A percentile compares a stretch with the other conserved stretches of the same genome.
Conservation (phyloP, 1,140 invertebrate species). For the Drosophila bocqueti region DNA sequence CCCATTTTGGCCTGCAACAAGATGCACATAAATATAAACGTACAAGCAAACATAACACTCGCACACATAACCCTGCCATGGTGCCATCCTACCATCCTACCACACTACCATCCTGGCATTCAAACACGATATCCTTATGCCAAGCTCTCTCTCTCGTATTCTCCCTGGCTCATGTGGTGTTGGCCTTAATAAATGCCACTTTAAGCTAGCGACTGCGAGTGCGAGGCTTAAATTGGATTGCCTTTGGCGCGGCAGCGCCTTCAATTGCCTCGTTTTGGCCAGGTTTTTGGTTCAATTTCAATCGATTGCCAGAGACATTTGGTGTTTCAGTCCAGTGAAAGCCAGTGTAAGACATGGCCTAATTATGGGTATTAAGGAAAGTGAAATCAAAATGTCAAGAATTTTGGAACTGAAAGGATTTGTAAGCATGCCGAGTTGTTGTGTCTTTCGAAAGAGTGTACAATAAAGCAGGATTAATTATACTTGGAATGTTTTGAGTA, state of each 20-base stretch:
- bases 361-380: background rate
- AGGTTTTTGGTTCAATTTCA: background rate
- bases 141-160: background rate
- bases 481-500: background rate
- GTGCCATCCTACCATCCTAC: background rate
- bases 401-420: background rate
- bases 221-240: conserved; percentile 42
- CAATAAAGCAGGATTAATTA: background rate
- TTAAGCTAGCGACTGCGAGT: conserved; percentile 21
- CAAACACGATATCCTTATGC: conserved; percentile 26
- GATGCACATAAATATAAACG: conserved; percentile 38
- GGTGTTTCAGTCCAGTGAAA: background rate
- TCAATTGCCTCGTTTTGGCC: conserved; percentile 21
- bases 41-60: conserved; percentile 18
- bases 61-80: background rate
- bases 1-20: conserved; percentile 35
- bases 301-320: conserved; percentile 21
- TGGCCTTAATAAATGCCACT: conserved; percentile 55
- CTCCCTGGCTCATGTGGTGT: conserved; percentile 25
- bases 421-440: background rate
- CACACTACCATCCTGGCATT: conserved; percentile 14
- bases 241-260: conserved; percentile 8
- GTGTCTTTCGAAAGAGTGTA: background rate
- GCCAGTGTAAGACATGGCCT: background rate
- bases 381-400: background rate